These are phyloP conservation scores for Drosophila kikkawai DNA, from an alignment of 1,140 invertebrate genomes.

Conservation along the genomic window DNA sequence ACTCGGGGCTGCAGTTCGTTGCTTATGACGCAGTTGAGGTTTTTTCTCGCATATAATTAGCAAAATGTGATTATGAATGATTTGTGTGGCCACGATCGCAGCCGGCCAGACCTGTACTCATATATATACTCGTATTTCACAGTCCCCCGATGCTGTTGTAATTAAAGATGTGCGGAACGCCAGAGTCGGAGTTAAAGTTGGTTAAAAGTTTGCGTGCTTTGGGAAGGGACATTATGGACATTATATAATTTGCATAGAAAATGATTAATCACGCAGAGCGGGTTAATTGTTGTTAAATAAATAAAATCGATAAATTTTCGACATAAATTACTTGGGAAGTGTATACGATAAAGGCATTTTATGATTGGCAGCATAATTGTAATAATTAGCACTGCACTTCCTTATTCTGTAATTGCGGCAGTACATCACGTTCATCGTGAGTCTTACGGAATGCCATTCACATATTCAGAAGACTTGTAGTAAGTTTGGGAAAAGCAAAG, in stretches of 20 bases:
- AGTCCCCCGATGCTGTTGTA: constrained; percentile 23
- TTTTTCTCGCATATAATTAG: constrained; percentile 38
- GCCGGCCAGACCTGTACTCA: constrained; percentile 32
- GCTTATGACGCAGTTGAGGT: constrained; percentile 34
- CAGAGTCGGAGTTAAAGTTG: constrained; percentile 7
- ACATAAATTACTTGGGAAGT: constrained; percentile 38
- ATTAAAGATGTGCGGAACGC: constrained; percentile 35
- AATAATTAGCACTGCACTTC: constrained; percentile 47
- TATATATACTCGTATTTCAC: background rate
- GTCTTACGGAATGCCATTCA: background rate
- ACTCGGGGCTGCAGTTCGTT: constrained; percentile 11
- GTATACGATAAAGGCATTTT: constrained; percentile 29
- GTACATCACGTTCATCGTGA: constrained; percentile 50
- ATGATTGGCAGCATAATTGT: constrained; percentile 58
- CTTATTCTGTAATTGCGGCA: constrained; percentile 48
- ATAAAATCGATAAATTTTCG: constrained; percentile 39
- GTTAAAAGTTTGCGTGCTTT: constrained; percentile 31
- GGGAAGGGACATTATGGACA: background rate
- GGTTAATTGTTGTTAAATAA: constrained; percentile 42
- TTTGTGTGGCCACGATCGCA: constrained; percentile 30
- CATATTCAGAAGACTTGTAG: background rate
- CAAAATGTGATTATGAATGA: constrained; percentile 50
- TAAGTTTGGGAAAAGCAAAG: background rate
- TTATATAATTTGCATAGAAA: constrained; percentile 59
- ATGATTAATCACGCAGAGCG: constrained; percentile 53